A percentile compares a stretch with the other conserved stretches of the same genome.
Evolutionary conservation across 2,797 vertebrate species (phyloP).

Genomic region (Notoglanidium macrostoma): DNA sequence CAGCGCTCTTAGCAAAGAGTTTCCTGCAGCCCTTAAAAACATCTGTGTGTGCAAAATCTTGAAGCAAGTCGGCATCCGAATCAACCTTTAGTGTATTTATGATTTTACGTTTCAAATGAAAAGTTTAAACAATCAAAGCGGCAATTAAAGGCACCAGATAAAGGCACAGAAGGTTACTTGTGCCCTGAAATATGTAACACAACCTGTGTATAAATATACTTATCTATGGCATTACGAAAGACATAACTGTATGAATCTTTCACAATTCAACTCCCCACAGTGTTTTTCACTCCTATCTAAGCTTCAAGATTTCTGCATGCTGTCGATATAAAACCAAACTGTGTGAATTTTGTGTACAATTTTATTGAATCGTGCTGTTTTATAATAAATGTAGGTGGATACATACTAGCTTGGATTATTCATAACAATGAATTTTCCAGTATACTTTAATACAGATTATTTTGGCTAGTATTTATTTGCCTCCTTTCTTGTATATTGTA

Average conservation of each 20-base stretch:
- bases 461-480: not conserved
- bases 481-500: not conserved
- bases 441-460: not conserved
- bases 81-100: not conserved
- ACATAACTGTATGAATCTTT: not conserved
- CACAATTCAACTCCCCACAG: not conserved
- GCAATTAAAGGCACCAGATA: not conserved
- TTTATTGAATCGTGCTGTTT: not conserved
- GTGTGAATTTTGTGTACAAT: not conserved
- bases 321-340: not conserved
- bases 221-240: not conserved
- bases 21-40: not conserved
- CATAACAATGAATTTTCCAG: constrained; percentile 6
- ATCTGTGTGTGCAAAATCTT: not conserved
- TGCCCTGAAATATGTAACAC: not conserved
- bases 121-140: not conserved
- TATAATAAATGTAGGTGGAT: not conserved
- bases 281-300: not conserved
- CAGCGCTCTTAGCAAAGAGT: not conserved
- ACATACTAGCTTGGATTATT: not conserved
- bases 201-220: not conserved
- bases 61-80: not conserved
- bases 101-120: not conserved
- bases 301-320: not conserved
- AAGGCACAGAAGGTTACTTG: not conserved